Evolutionary conservation across 2,113 vertebrate species (phyloP), one percentile per base, ranked within the genome.

Genomic region (Paramisgurnus dabryanus): DNA sequence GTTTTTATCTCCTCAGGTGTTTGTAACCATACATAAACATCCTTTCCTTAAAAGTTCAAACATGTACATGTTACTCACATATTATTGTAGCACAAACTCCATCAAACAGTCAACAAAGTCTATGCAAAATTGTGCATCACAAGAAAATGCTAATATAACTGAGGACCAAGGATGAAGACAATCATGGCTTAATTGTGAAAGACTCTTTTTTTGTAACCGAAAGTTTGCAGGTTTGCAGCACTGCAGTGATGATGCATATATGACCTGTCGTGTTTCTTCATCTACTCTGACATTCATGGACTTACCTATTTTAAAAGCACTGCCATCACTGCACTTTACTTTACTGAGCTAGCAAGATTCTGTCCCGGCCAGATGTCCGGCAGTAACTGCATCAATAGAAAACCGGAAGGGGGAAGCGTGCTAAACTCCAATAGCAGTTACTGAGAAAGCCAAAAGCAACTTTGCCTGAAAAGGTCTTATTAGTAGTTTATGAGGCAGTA

Each of bases 321-420:
- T 27, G 6, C 47, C 13, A 69, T 22, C 22, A 72, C 53, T 58
- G 70, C 70, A 72, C 15, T 43, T 43, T 18, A 72, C 34, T 72
- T 72, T 43, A 72, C 43, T 41, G 61, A 80, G 71, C 27, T 68
- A 41, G 57, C 73, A 43, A 55, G 45, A 17, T 22, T 7, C 40
- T 47, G 66, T 67, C 17, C 67, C 4, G 40, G 47, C 43, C 61
- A 53, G 82, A 80, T 77, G 72, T 18, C 17, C 77, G 57, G 53
- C 72, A 34, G n/a, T 53, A 47, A 6, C 27, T 61, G 73, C 67
- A 55, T 43, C 27, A 60, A 66, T 53, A 53, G 40, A 67, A 57
- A 76, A 76, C 55, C 81, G 40, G 27, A 68, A 13, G 43, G 15
- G 13, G 8, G 7, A 13, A 58, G 15, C 53, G 15, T 12, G 60